Evolutionary conservation across 2,888 invertebrate species (phyloP).

Genomic region (Meta bourneti): DNA sequence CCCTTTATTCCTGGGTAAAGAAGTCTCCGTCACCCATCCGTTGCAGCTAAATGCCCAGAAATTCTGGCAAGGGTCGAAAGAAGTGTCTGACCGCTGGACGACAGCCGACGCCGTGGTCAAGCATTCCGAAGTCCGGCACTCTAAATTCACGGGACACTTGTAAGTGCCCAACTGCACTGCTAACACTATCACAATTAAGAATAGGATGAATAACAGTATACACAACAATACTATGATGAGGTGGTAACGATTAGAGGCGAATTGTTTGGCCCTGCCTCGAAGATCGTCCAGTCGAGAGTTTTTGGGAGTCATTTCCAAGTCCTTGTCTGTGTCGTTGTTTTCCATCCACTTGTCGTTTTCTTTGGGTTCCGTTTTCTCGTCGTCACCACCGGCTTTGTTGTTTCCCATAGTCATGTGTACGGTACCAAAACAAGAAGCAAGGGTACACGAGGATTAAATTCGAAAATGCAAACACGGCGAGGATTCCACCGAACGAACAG

Average conservation of each 20-base stretch:
- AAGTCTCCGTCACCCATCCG: slow-evolving; percentile 82
- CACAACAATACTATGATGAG: slow-evolving; percentile 71
- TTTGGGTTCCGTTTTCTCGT: slow-evolving; percentile 76
- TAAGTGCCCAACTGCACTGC: slow-evolving; percentile 82
- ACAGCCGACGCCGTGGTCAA: slow-evolving; percentile 83
- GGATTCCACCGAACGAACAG: neutral
- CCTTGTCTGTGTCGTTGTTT: slow-evolving; percentile 69
- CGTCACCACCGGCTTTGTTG: slow-evolving; percentile 68
- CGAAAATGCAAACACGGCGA: neutral
- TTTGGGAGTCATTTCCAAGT: slow-evolving; percentile 64
- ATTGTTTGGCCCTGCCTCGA: slow-evolving; percentile 69
- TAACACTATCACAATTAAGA: slow-evolving; percentile 82
- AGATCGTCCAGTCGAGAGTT: slow-evolving; percentile 55
- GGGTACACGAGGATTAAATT: neutral
- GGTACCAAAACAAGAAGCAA: neutral
- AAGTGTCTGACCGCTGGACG: slow-evolving; percentile 78
- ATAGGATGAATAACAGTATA: slow-evolving; percentile 80
- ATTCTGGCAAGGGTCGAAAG: slow-evolving; percentile 82
- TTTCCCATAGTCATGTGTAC: slow-evolving; percentile 44
- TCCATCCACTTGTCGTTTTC: slow-evolving; percentile 76
- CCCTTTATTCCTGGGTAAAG: slow-evolving; percentile 82
- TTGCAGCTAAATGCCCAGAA: slow-evolving; percentile 83
- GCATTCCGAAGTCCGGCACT: slow-evolving; percentile 82
- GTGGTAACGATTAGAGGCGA: slow-evolving; percentile 63
- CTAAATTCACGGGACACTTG: slow-evolving; percentile 81